Evolutionary conservation across 2,888 invertebrate genomes (phyloP).

Genomic region (Drosophila barbarae): DNA sequence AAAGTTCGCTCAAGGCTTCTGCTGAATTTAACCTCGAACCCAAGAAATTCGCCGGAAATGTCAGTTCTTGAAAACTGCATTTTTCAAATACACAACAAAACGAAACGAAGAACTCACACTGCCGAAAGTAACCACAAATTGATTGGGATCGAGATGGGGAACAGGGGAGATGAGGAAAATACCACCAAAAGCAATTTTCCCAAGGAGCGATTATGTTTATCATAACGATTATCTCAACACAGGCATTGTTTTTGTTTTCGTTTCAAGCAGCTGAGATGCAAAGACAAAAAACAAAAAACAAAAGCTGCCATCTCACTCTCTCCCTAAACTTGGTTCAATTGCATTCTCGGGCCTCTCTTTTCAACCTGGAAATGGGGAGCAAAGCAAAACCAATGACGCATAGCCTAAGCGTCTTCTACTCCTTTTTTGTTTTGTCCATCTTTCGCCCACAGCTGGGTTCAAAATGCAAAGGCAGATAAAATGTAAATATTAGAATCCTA

Average conservation of each 20-base stretch:
- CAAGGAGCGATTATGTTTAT: constrained; percentile 62
- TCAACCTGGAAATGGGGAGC: constrained; percentile 7
- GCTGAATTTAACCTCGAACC: constrained; percentile 25
- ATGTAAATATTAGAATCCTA: neutral
- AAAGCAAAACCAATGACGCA: constrained; percentile 63
- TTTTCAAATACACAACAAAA: constrained; percentile 17
- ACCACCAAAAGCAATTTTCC: constrained; percentile 31
- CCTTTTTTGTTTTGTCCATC: neutral
- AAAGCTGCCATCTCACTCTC: constrained; percentile 20
- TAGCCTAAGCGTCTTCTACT: constrained; percentile 43
- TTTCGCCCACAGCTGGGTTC: constrained; percentile 3
- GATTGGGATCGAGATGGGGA: constrained; percentile 4
- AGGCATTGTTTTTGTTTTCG: constrained; percentile 60
- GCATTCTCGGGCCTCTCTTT: constrained; percentile 26
- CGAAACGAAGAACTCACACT: neutral
- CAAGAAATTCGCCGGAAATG: constrained; percentile 34
- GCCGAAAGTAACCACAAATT: constrained; percentile 27
- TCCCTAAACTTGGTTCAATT: constrained; percentile 19
- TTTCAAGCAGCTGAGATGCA: constrained; percentile 54
- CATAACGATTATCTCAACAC: constrained; percentile 55
- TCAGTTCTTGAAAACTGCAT: constrained; percentile 37
- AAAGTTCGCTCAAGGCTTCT: constrained; percentile 20
- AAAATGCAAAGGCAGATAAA: neutral
- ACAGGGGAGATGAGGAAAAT: constrained; percentile 9
- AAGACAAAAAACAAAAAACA: no score